Evolutionary conservation across 1,140 invertebrate species (phyloP), one percentile per base, ranked within the genome.

Genomic region (Mactra quadrangularis): DNA sequence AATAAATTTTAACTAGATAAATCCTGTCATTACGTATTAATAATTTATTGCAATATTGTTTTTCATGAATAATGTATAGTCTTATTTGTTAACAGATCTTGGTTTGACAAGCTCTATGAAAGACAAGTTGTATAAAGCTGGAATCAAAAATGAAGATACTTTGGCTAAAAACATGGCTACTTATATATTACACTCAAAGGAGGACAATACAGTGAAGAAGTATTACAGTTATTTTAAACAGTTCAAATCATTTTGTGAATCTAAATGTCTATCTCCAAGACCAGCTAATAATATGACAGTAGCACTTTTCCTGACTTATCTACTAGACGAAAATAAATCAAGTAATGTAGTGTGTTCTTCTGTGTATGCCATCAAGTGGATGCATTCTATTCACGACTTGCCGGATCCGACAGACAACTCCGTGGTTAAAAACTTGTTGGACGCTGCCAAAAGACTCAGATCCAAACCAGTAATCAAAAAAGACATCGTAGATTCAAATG

Each of bases 311-410:
- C 31, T 88, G 41, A 27, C 71, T 15, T 31, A 75, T 7, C 15
- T 75, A 19, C 29, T 75, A 35, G 71, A 75, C 27, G 0, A 2
- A 1, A 13, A 4, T 17, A 13, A 17, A n/a, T 60, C 76, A 17
- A 57, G 27, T 52, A 19, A 55, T 59, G 41, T 19, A 1, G 38
- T 79, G 3, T 55, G 33, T 4, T 22, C 52, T n/a, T 15, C 35
- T 25, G 27, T 41, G 38, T 75, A 75, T 22, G 38, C 31, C 1
- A 75, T 75, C 29, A 75, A 75, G 52, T 75, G 55, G 55, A 53
- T 35, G 1, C 71, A 75, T 59, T 11, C 15, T 1, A 3, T 71
- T 13, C 29, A 53, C 38, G 64, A 22, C 47, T 45, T 70, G 11
- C n/a, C 29, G 33, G 70, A 72, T 72, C 70, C 70, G 7, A 72